Percentiles rank a stretch among this genome's conserved stretches.
These are phyloP conservation scores for Hippoglossus hippoglossus DNA, from an alignment of 2,797 vertebrate genomes.

Conservation along the genomic window DNA sequence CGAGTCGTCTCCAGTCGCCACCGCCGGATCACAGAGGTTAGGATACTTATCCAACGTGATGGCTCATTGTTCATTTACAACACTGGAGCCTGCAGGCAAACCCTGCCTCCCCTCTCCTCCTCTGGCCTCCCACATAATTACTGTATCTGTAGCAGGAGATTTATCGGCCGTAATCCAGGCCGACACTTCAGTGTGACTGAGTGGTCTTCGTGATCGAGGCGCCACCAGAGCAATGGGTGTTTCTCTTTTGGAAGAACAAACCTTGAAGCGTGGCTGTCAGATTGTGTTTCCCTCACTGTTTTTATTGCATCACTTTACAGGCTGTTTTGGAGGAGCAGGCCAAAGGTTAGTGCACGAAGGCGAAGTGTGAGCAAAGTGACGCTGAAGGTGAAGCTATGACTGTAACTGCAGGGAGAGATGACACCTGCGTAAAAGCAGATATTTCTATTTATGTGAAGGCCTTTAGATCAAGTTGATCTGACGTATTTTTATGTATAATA, in stretches of 20 bases:
- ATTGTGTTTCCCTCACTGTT: conserved; percentile 54
- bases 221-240: conserved; percentile 62
- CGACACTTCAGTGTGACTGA: conserved; percentile 61
- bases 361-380: conserved; percentile 36
- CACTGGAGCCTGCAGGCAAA: conserved; percentile 62
- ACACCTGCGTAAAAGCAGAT: conserved; percentile 45
- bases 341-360: conserved; percentile 51
- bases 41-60: conserved; percentile 72
- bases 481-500: not conserved
- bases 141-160: conserved; percentile 71
- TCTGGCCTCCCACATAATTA: conserved; percentile 58
- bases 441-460: conserved; percentile 28
- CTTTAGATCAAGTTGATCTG: not conserved
- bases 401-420: conserved; percentile 33
- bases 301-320: conserved; percentile 62
- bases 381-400: conserved; percentile 49
- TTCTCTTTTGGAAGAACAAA: conserved; percentile 51
- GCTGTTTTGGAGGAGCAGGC: conserved; percentile 61
- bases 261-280: conserved; percentile 64
- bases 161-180: conserved; percentile 53
- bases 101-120: conserved; percentile 50
- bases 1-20: conserved; percentile 56
- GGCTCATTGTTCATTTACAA: conserved; percentile 76
- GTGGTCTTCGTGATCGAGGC: conserved; percentile 50
- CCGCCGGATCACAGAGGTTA: conserved; percentile 67